Conservation (phyloP, 2,113 vertebrate species). For the Halcyon malimbica region DNA sequence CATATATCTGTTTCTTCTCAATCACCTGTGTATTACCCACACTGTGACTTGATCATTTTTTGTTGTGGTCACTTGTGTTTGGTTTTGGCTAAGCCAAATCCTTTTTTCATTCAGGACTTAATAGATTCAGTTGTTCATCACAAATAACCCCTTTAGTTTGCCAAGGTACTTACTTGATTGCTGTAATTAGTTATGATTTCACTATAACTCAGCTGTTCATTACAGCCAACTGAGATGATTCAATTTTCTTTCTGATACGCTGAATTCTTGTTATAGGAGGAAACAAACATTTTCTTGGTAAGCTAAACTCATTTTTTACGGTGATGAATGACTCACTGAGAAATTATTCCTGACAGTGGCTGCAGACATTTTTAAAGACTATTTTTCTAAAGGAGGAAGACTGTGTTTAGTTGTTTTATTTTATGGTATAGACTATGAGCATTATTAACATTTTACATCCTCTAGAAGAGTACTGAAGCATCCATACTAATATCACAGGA, state of each 20-base stretch:
- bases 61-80: background rate
- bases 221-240: slow-evolving; percentile 19
- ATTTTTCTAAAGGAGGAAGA: slow-evolving; percentile 10
- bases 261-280: slow-evolving; percentile 54
- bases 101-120: background rate
- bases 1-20: background rate
- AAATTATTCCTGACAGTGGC: slow-evolving; percentile 59
- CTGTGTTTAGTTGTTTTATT: background rate
- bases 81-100: background rate
- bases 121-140: background rate
- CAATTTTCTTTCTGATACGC: slow-evolving; percentile 51
- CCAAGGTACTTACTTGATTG: background rate
- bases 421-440: background rate
- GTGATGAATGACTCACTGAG: slow-evolving; percentile 65
- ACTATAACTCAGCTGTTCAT: slow-evolving; percentile 17
- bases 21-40: background rate
- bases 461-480: background rate
- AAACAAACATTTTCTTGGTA: slow-evolving; percentile 64
- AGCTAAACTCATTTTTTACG: slow-evolving; percentile 45
- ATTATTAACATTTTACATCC: background rate
- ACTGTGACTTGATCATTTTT: background rate
- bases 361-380: slow-evolving; percentile 18
- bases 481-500: background rate
- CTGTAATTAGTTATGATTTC: background rate
- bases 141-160: background rate